A percentile compares a stretch with the other conserved stretches of the same genome.
phyloP scores from a whole-genome alignment of 1,140 invertebrate species.

The Calycopis cecrops region DNA sequence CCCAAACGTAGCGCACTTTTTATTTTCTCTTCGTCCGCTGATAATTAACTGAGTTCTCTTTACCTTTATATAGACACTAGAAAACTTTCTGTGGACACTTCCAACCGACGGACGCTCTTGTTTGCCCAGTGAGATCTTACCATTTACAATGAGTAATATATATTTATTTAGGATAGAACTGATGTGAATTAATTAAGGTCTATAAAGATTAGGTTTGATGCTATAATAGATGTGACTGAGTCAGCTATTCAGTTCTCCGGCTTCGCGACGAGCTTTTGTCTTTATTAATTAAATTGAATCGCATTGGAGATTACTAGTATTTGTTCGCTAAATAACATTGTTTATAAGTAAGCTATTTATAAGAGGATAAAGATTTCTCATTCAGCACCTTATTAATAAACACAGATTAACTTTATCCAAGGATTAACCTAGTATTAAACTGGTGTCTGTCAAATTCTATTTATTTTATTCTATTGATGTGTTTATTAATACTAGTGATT shows the following conservation, averaged over 20 bases:
- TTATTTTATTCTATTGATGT: too few species aligned
- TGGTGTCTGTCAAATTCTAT: too few species aligned
- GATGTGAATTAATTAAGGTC: neutral
- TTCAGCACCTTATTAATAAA: too few species aligned
- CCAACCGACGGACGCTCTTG: neutral
- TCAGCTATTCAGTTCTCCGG: neutral
- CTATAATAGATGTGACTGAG: neutral
- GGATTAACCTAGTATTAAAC: too few species aligned
- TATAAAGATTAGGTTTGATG: constrained; percentile 1
- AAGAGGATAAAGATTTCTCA: too few species aligned
- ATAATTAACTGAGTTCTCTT: constrained; percentile 30
- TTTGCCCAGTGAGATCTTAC: neutral
- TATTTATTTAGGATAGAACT: too few species aligned
- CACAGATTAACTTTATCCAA: too few species aligned
- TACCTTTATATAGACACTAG: constrained; percentile 21
- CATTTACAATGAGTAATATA: too few species aligned
- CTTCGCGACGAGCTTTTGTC: constrained; percentile 15
- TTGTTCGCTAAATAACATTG: too few species aligned
- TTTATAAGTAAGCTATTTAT: too few species aligned
- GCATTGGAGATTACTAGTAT: neutral
- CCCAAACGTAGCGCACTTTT: constrained; percentile 35
- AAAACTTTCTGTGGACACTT: constrained; percentile 9
- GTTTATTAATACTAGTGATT: too few species aligned
- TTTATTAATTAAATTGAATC: constrained; percentile 28
- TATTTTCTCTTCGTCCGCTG: constrained; percentile 32